Percentiles rank a stretch among this genome's conserved stretches.
phyloP scores from a whole-genome alignment of 2,797 vertebrate species.

The Acrocephalus scirpaceus region DNA sequence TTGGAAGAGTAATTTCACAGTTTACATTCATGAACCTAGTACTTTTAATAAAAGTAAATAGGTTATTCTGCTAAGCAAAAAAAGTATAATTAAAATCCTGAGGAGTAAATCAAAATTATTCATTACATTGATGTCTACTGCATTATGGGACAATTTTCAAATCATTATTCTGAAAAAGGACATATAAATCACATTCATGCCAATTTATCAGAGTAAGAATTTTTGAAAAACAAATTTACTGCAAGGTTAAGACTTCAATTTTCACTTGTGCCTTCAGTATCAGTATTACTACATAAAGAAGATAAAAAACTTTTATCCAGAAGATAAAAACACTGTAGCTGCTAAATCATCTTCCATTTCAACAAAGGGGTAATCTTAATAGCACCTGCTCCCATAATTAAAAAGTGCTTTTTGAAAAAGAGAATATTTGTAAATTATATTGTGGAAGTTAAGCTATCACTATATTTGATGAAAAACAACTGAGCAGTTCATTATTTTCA shows the following conservation, averaged over 20 bases:
- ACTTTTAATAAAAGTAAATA: conserved; percentile 1
- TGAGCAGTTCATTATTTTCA: not conserved
- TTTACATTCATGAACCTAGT: not conserved
- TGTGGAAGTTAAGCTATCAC: not conserved
- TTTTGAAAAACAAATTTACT: conserved; percentile 57
- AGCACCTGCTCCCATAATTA: not conserved
- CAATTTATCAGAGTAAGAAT: not conserved
- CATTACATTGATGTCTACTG: conserved; percentile 16
- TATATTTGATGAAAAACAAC: not conserved
- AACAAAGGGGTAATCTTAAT: not conserved
- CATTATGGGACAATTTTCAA: conserved; percentile 13
- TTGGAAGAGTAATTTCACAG: not conserved
- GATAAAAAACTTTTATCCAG: conserved; percentile 11
- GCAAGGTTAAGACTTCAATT: conserved; percentile 34
- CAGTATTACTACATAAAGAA: conserved; percentile 13
- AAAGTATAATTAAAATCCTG: conserved; percentile 15
- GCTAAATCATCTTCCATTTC: not conserved
- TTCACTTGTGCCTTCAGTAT: conserved; percentile 5
- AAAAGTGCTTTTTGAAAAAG: not conserved
- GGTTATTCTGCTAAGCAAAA: conserved; percentile 7
- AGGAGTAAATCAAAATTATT: conserved; percentile 19
- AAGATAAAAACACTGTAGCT: conserved; percentile 34
- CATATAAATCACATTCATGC: conserved; percentile 14
- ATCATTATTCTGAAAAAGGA: conserved; percentile 39
- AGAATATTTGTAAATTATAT: not conserved